Evolutionary conservation across 2,797 vertebrate genomes (phyloP).

Genomic region (Tokudaia tokunoshimensis): DNA sequence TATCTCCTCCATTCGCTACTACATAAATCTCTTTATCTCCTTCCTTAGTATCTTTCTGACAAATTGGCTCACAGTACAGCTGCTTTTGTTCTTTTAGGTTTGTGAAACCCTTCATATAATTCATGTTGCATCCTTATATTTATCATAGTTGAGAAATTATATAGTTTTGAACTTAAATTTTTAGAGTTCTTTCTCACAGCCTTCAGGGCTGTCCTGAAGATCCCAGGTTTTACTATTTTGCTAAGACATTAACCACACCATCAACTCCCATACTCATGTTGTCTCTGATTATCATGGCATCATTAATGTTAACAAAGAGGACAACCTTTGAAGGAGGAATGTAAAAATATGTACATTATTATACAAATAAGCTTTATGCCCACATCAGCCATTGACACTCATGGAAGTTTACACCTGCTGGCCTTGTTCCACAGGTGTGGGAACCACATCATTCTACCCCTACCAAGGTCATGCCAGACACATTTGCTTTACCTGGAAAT

Average conservation of each 20-base stretch:
- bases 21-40: neutral
- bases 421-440: neutral
- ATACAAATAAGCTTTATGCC: neutral
- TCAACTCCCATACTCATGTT: neutral
- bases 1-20: neutral
- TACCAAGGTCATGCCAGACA: neutral
- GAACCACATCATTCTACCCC: neutral
- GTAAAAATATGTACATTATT: neutral
- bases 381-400: neutral
- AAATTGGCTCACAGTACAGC: neutral
- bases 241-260: neutral
- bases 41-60: neutral
- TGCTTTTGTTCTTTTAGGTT: neutral
- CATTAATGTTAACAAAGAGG: neutral
- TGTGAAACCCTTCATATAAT: neutral
- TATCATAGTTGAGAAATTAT: neutral
- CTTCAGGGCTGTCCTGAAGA: neutral
- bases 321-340: neutral
- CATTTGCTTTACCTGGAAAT: neutral
- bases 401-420: neutral
- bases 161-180: neutral
- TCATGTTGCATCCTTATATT: neutral
- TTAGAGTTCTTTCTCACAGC: neutral
- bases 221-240: neutral
- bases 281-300: neutral